Percentiles rank a stretch among this genome's conserved stretches.
These are phyloP conservation scores for Chionodraco myersi DNA, from an alignment of 2,113 vertebrate species.

Conservation along the genomic window DNA sequence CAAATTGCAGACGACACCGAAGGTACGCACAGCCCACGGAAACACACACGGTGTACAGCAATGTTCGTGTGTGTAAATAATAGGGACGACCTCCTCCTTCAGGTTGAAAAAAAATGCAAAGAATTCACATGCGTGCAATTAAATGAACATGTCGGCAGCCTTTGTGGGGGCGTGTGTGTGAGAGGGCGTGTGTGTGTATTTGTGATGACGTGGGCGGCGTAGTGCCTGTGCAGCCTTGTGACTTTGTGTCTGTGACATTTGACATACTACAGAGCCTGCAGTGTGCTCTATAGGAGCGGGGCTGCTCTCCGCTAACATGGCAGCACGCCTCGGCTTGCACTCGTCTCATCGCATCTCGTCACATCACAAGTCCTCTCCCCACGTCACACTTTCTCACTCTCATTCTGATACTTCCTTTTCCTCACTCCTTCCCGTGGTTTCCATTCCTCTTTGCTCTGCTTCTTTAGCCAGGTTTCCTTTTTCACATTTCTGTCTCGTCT, in stretches of 20 bases:
- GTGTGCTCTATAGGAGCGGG: constrained; percentile 54
- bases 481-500: constrained; percentile 16
- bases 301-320: constrained; percentile 55
- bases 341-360: constrained; percentile 70
- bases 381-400: constrained; percentile 35
- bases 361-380: constrained; percentile 66
- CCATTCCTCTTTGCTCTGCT: constrained; percentile 13
- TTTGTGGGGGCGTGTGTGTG: neutral
- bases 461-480: constrained; percentile 30
- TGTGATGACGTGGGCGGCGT: constrained; percentile 3
- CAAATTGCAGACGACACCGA: neutral
- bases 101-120: too few species aligned
- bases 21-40: too few species aligned
- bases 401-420: constrained; percentile 20
- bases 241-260: constrained; percentile 75
- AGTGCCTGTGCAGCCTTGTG: constrained; percentile 59
- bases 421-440: constrained; percentile 12
- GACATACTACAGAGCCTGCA: constrained; percentile 74
- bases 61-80: neutral
- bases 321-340: constrained; percentile 69
- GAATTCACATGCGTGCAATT: constrained; percentile 7
- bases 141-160: constrained; percentile 21
- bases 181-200: neutral
- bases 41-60: neutral
- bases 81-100: neutral